A percentile compares a stretch with the other conserved stretches of the same genome.
These are phyloP conservation scores for Ptilorrhoa leucosticta DNA, from an alignment of 2,113 vertebrate species.

Conservation along the genomic window DNA sequence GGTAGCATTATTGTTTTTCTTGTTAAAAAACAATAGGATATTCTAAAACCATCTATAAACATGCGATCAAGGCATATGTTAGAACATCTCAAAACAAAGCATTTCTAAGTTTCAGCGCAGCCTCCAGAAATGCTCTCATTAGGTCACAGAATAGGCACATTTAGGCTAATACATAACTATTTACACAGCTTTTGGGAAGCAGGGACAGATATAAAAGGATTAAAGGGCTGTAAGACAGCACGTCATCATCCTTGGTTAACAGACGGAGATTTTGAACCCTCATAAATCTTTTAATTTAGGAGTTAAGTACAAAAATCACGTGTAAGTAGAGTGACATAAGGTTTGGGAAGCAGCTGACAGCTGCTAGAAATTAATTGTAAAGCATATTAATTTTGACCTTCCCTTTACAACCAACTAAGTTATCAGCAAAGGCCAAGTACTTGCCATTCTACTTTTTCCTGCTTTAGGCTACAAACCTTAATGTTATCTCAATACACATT, in stretches of 20 bases:
- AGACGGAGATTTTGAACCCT: neutral
- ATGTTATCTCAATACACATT: neutral
- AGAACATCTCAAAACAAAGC: neutral
- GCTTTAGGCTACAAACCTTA: neutral
- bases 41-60: neutral
- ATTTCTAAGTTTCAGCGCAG: neutral
- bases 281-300: neutral
- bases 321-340: neutral
- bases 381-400: slow-evolving; percentile 3
- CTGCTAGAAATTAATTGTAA: neutral
- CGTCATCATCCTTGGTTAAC: neutral
- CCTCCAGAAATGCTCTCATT: neutral
- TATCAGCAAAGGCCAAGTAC: neutral
- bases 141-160: neutral
- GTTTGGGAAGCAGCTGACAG: neutral
- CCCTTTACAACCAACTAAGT: neutral
- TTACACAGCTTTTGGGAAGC: neutral
- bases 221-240: neutral
- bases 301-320: neutral
- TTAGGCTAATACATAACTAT: neutral
- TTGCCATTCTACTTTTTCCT: neutral
- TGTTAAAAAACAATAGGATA: neutral
- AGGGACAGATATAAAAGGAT: neutral
- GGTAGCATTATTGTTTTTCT: neutral
- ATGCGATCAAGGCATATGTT: rapidly evolving